phyloP scores from a whole-genome alignment of 2,113 vertebrate species.

The Crotophaga sulcirostris region DNA sequence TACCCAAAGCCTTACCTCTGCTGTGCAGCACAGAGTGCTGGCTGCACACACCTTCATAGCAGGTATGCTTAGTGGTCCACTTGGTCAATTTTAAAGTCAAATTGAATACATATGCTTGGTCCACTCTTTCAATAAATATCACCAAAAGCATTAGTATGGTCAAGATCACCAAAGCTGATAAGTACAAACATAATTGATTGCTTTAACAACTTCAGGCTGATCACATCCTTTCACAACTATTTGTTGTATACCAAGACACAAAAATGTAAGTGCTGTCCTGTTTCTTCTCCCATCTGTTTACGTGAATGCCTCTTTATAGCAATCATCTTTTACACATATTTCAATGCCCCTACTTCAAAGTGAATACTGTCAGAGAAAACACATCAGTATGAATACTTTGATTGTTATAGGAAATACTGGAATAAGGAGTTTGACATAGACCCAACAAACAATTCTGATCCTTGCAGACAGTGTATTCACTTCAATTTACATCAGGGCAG shows the following conservation, averaged over 20 bases:
- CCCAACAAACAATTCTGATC: not conserved
- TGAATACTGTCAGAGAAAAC: not conserved
- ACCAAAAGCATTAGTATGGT: not conserved
- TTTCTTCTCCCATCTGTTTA: slow-evolving; percentile 5
- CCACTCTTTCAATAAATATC: not conserved
- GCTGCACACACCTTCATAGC: not conserved
- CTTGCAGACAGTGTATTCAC: not conserved
- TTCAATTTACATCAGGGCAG: not conserved
- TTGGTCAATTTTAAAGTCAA: not conserved
- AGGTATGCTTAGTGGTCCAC: not conserved
- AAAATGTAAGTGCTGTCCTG: not conserved
- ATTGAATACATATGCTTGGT: not conserved
- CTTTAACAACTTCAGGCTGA: not conserved
- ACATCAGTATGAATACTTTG: not conserved
- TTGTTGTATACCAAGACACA: not conserved
- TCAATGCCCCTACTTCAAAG: not conserved
- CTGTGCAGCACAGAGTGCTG: not conserved
- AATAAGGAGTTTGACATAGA: not conserved
- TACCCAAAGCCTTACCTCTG: not conserved
- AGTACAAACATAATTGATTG: not conserved
- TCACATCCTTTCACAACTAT: not conserved
- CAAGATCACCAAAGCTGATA: not conserved
- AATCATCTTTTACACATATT: not conserved
- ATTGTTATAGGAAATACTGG: not conserved
- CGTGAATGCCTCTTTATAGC: not conserved